phyloP scores from a whole-genome alignment of 92 coral and sea anemone genomes.

The Plumapathes pennacea region DNA sequence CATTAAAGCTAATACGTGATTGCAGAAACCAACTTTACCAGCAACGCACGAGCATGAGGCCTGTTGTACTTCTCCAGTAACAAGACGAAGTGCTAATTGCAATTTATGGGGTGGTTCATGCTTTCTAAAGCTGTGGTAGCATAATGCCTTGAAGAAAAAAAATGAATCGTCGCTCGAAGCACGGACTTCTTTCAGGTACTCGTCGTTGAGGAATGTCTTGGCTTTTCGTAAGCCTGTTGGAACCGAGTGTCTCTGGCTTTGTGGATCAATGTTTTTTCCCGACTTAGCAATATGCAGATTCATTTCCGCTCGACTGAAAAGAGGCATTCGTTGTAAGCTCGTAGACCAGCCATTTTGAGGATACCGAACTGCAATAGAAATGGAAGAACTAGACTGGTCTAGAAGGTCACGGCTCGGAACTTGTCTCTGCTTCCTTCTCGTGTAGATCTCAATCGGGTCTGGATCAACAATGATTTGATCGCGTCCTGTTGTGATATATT shows the following conservation, averaged over 20 bases:
- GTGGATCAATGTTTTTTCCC: constrained; percentile 25
- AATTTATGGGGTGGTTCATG: constrained; percentile 56
- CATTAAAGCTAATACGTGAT: constrained; percentile 38
- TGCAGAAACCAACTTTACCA: constrained; percentile 33
- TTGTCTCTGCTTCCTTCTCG: constrained; percentile 31
- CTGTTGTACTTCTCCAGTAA: constrained; percentile 27
- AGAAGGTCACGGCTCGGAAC: constrained; percentile 21
- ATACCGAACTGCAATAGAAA: constrained; percentile 6
- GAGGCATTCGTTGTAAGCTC: constrained; percentile 9
- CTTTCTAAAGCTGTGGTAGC: constrained; percentile 49
- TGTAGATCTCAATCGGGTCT: constrained; percentile 18
- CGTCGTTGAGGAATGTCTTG: constrained; percentile 49
- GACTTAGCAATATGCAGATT: constrained; percentile 31
- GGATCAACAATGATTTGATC: constrained; percentile 34
- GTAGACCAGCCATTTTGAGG: constrained; percentile 33
- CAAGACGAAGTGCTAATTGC: constrained; percentile 31
- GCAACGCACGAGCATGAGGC: constrained; percentile 52
- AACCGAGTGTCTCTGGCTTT: constrained; percentile 16
- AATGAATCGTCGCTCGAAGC: constrained; percentile 22
- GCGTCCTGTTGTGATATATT: constrained; percentile 26
- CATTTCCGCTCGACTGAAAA: constrained; percentile 38
- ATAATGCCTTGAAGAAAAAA: constrained; percentile 36
- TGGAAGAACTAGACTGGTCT: constrained; percentile 21
- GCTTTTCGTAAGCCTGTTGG: constrained; percentile 53
- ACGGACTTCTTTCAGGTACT: constrained; percentile 42